Evolutionary conservation across 2,113 vertebrate species (phyloP).

Genomic region (human): DNA sequence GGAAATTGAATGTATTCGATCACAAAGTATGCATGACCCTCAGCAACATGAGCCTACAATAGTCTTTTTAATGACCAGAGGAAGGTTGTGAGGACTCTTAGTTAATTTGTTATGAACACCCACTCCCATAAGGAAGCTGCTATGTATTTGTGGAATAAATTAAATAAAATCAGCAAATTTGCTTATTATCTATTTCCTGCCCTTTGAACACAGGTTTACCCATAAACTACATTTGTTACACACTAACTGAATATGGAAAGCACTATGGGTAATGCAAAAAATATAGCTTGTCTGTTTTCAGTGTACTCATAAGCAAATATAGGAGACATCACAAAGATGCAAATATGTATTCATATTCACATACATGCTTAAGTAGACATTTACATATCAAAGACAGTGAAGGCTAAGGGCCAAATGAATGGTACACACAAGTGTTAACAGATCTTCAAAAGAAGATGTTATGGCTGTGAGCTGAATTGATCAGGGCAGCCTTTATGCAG

Average conservation of each 20-base stretch:
- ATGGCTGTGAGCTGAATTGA: not conserved
- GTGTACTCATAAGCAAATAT: not conserved
- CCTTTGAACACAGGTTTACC: not conserved
- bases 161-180: not conserved
- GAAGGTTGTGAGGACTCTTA: not conserved
- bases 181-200: not conserved
- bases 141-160: not conserved
- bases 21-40: not conserved
- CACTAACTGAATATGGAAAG: not conserved
- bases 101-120: not conserved
- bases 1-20: not conserved
- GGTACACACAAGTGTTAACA: not conserved
- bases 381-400: slow-evolving; percentile 51
- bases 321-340: not conserved
- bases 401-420: slow-evolving; percentile 32
- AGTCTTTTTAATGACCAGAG: not conserved
- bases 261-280: not conserved
- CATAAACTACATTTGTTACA: not conserved
- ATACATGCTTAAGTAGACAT: slow-evolving; percentile 1
- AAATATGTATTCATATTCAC: slow-evolving; percentile 32
- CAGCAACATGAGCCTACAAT: not conserved
- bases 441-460: slow-evolving; percentile 41
- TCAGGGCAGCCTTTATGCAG: not conserved
- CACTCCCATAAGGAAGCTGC: not conserved
- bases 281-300: slow-evolving; percentile 12